phyloP scores from a whole-genome alignment of 1,140 invertebrate species.

The Pemphigus obesinymphae region DNA sequence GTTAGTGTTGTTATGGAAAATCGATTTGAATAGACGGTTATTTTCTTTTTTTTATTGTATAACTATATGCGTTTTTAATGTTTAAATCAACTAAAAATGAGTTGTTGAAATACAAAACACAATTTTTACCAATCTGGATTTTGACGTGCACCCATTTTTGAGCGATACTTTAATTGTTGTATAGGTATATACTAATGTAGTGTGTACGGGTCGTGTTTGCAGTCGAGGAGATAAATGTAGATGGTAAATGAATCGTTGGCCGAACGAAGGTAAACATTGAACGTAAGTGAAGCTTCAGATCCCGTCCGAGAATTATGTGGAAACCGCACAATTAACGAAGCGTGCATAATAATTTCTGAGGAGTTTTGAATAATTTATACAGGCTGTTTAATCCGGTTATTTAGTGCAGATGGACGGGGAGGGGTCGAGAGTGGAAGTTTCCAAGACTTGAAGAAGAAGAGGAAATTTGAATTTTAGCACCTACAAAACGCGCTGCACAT shows the following conservation, averaged over 20 bases:
- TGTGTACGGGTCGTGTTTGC: no score
- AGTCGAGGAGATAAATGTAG: no score
- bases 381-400: conserved; percentile 22
- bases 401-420: not conserved
- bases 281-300: not conserved
- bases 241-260: not conserved
- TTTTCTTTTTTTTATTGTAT: no score
- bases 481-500: not conserved
- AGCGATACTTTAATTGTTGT: no score
- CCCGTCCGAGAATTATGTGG: not conserved
- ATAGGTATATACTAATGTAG: no score
- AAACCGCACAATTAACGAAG: conserved; percentile 29
- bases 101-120: no score
- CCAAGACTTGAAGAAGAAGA: not conserved
- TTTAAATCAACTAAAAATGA: no score
- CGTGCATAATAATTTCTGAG: conserved; percentile 16
- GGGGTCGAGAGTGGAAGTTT: not conserved
- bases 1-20: no score
- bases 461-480: conserved; percentile 11
- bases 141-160: no score
- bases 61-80: no score
- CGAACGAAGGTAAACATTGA: not conserved
- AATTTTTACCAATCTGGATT: no score
- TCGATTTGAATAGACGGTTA: no score
- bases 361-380: conserved; percentile 27